A percentile compares a stretch with the other conserved stretches of the same genome.
phyloP scores from a whole-genome alignment of 2,113 vertebrate genomes.

The Muntiacus reevesi region DNA sequence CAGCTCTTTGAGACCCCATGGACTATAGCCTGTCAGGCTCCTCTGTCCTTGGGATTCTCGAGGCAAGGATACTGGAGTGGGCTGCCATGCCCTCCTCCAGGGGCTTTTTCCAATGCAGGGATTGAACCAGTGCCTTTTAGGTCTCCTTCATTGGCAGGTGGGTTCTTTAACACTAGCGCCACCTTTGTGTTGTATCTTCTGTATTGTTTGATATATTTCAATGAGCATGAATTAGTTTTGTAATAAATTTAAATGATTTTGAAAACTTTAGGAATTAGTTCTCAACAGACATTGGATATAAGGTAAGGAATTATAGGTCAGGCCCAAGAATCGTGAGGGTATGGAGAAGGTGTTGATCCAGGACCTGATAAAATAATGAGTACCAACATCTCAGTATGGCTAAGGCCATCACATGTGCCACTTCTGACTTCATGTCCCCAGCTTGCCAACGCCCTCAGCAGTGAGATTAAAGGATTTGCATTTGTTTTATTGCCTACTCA shows the following conservation, averaged over 20 bases:
- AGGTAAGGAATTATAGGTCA: background rate
- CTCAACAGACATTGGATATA: background rate
- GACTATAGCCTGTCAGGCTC: background rate
- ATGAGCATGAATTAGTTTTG: background rate
- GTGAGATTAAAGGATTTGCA: background rate
- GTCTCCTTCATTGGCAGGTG: background rate
- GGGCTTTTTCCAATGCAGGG: background rate
- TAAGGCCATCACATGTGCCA: background rate
- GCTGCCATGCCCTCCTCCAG: background rate
- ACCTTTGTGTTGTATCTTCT: background rate
- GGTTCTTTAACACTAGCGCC: background rate
- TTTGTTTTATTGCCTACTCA: background rate
- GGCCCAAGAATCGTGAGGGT: background rate
- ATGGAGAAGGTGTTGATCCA: background rate
- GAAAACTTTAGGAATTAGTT: background rate
- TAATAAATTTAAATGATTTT: conserved; percentile 9
- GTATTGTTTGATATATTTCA: background rate
- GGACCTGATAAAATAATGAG: background rate
- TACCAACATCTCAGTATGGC: background rate
- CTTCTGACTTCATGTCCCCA: background rate
- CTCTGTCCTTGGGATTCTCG: background rate
- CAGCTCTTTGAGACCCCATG: background rate
- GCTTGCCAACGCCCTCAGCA: background rate
- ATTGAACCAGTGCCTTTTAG: background rate
- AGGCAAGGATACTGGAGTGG: background rate